phyloP scores from a whole-genome alignment of 2,113 vertebrate species.

The Dolichallabes microphthalmus region DNA sequence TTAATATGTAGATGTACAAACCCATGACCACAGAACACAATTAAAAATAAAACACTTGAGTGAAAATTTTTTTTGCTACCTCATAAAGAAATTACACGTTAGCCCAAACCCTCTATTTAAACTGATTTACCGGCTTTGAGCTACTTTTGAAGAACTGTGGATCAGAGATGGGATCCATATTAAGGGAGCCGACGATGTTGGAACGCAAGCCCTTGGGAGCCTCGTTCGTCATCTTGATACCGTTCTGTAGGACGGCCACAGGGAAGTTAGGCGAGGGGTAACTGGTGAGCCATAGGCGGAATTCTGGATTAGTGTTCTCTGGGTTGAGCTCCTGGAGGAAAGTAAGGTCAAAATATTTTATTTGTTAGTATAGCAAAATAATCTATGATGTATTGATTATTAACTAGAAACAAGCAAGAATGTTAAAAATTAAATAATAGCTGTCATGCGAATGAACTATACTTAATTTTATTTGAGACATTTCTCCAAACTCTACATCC shows the following conservation, averaged over 20 bases:
- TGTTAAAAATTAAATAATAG: too few species aligned
- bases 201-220: slow-evolving; percentile 85
- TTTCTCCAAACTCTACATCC: too few species aligned
- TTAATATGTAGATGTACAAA: background rate
- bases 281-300: slow-evolving; percentile 89
- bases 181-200: slow-evolving; percentile 82
- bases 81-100: background rate
- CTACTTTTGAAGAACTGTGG: slow-evolving; percentile 80
- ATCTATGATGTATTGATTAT: background rate
- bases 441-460: too few species aligned
- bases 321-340: slow-evolving; percentile 78
- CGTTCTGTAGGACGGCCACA: slow-evolving; percentile 85
- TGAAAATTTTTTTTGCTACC: background rate
- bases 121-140: slow-evolving; percentile 78
- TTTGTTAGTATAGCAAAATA: background rate
- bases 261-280: slow-evolving; percentile 87
- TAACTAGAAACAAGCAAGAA: background rate
- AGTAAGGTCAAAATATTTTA: background rate
- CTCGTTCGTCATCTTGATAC: slow-evolving; percentile 91
- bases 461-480: too few species aligned
- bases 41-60: too few species aligned
- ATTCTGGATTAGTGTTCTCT: slow-evolving; percentile 84
- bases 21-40: background rate
- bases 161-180: slow-evolving; percentile 88
- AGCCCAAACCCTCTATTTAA: background rate